A percentile compares a stretch with the other conserved stretches of the same genome.
phyloP scores from a whole-genome alignment of 1,140 invertebrate species.

The Lordiphosa stackelbergi region DNA sequence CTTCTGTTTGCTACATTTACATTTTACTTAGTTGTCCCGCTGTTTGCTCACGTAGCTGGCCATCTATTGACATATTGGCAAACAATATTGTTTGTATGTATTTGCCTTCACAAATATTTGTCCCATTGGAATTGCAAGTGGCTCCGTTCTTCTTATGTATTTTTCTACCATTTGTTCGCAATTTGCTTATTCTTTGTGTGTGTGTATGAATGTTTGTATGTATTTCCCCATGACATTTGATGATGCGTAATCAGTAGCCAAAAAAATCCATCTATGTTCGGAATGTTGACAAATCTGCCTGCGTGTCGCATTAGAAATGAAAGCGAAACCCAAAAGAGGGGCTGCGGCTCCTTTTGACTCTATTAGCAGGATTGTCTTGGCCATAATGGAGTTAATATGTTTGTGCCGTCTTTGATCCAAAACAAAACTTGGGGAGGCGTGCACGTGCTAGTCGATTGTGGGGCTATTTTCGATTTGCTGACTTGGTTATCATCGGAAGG shows the following conservation, averaged over 20 bases:
- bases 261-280: slow-evolving; percentile 55
- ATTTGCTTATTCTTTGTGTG: slow-evolving; percentile 44
- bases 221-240: slow-evolving; percentile 46
- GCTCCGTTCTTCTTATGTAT: slow-evolving; percentile 23
- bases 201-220: neutral
- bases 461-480: no score
- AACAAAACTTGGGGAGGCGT: slow-evolving; percentile 11
- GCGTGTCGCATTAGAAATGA: slow-evolving; percentile 53
- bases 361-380: slow-evolving; percentile 61
- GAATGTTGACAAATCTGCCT: slow-evolving; percentile 67
- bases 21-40: slow-evolving; percentile 3
- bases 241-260: slow-evolving; percentile 62
- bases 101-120: slow-evolving; percentile 31
- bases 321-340: slow-evolving; percentile 16
- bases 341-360: slow-evolving; percentile 28
- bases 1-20: slow-evolving; percentile 23
- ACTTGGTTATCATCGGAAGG: no score
- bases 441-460: slow-evolving; percentile 4
- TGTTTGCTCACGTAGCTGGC: slow-evolving; percentile 43
- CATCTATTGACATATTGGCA: slow-evolving; percentile 36
- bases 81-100: slow-evolving; percentile 38
- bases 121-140: slow-evolving; percentile 56
- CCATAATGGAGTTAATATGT: slow-evolving; percentile 70
- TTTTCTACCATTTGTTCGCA: slow-evolving; percentile 40
- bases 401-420: slow-evolving; percentile 61